A percentile compares a stretch with the other conserved stretches of the same genome.
These are phyloP conservation scores for Ochropleura leucogaster DNA, from an alignment of 2,888 invertebrate genomes.

Conservation along the genomic window DNA sequence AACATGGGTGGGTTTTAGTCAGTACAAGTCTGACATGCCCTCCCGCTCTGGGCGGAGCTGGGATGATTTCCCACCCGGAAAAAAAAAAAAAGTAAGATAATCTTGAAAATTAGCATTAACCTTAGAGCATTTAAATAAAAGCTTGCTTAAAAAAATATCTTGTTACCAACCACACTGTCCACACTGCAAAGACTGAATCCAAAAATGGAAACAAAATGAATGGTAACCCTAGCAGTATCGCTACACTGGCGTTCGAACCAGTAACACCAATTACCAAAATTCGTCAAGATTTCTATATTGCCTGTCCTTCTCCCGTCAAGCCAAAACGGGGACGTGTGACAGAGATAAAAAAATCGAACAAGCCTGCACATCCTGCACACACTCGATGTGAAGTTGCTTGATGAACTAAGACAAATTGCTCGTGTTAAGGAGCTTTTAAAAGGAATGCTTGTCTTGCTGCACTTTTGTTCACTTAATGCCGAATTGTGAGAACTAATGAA, in stretches of 20 bases:
- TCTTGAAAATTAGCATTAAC: no score
- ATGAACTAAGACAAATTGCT: slow-evolving; percentile 60
- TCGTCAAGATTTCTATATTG: slow-evolving; percentile 62
- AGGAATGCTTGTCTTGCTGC: slow-evolving; percentile 26
- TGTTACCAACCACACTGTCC: no score
- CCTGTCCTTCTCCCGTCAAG: slow-evolving; percentile 40
- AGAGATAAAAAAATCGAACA: slow-evolving; percentile 22
- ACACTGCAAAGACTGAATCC: slow-evolving; percentile 10
- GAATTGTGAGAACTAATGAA: slow-evolving; percentile 31
- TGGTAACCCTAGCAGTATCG: slow-evolving; percentile 46
- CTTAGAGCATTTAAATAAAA: neutral
- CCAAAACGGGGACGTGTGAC: slow-evolving; percentile 30
- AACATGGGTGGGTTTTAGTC: no score
- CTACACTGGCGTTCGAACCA: slow-evolving; percentile 50
- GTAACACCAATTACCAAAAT: slow-evolving; percentile 62
- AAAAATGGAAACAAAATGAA: slow-evolving; percentile 7
- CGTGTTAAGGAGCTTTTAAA: slow-evolving; percentile 38
- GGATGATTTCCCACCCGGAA: no score
- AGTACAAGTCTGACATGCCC: no score
- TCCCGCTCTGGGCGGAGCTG: no score
- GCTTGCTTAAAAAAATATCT: neutral
- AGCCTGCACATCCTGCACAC: slow-evolving; percentile 14
- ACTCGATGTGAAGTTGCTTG: slow-evolving; percentile 29
- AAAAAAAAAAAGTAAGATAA: no score
- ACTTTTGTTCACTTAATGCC: slow-evolving; percentile 32